phyloP scores from a whole-genome alignment of 2,888 invertebrate genomes.

The Xestoiulus laeticollis region DNA sequence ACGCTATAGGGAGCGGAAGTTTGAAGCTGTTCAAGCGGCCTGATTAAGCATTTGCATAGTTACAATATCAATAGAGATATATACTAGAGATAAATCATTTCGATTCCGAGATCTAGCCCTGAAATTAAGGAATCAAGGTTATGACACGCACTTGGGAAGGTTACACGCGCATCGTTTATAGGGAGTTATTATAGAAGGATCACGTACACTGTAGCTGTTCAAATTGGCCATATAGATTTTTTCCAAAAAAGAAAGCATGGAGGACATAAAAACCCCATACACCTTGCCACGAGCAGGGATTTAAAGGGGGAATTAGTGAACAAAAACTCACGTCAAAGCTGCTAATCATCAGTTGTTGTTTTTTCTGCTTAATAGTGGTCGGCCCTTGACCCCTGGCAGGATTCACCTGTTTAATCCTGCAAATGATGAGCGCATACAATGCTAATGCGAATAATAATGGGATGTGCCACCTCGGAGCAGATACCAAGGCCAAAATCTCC shows the following conservation, averaged over 20 bases:
- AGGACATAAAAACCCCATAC: background rate
- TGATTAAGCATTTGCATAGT: background rate
- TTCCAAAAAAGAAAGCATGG: background rate
- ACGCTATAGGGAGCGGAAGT: background rate
- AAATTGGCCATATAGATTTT: background rate
- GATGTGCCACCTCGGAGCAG: background rate
- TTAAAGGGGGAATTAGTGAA: background rate
- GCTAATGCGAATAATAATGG: background rate
- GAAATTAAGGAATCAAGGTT: background rate
- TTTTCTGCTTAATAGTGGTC: background rate
- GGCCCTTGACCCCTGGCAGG: background rate
- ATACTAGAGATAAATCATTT: background rate
- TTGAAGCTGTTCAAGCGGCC: background rate
- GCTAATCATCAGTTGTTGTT: background rate
- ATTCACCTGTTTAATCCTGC: background rate
- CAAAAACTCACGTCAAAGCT: background rate
- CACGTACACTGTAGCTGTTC: background rate
- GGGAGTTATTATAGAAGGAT: background rate
- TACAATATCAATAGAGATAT: conserved; percentile 20
- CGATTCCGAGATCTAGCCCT: background rate
- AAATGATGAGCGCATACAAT: background rate
- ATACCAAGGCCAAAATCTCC: background rate
- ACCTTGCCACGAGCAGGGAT: background rate
- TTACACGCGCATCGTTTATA: background rate
- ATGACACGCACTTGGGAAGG: background rate